Evolutionary conservation across 2,888 invertebrate genomes (phyloP), one percentile per base, ranked within the genome.

Genomic region (Oscheius sp.): DNA sequence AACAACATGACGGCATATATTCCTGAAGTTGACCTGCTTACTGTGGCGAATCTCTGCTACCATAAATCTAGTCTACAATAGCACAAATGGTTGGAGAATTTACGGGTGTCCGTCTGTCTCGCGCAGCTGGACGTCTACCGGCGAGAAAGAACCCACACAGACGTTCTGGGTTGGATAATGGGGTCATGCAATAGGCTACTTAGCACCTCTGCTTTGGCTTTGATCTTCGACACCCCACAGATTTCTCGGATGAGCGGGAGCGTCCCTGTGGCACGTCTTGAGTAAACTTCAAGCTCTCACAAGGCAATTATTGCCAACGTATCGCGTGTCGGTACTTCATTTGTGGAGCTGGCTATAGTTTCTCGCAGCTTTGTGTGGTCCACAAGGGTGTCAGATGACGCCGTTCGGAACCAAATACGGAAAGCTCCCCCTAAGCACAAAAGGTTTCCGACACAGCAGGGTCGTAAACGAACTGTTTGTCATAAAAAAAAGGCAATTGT

Each of bases 31-130:
- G 62, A 62, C 62, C 66, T 35, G 62, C 33, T 62, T 37, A 47
- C 65, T 50, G 21, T 21, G 47, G 21, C 65, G 48, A 66, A 53
- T 66, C 66, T 51, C 59, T 47, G 42, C 48, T 29, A 32, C 59
- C 70, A 70, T 70, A 70, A 70, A 70, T 70, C 70, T 10, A 55
- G 58, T 42, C 42, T 70, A 70, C 70, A 70, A 70, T 58, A 70
- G 70, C 70, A 70, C 55, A 42, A 70, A 70, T 58, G 70, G 58
- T 48, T 58, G 48, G 48, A 48, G 58, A 70, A 70, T 70, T 70
- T 70, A 70, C 70, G 70, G 68, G 70, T 58, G 58, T n/a, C 50
- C 42, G 32, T 21, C n/a, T 37, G 70, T 47, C 70, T 68, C 48
- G 29, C 65, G 48, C 63, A 63, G 63, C 63, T 63, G 63, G 63